Conservation (phyloP, 1,140 invertebrate genomes). For the Harlomillsia oculata region DNA sequence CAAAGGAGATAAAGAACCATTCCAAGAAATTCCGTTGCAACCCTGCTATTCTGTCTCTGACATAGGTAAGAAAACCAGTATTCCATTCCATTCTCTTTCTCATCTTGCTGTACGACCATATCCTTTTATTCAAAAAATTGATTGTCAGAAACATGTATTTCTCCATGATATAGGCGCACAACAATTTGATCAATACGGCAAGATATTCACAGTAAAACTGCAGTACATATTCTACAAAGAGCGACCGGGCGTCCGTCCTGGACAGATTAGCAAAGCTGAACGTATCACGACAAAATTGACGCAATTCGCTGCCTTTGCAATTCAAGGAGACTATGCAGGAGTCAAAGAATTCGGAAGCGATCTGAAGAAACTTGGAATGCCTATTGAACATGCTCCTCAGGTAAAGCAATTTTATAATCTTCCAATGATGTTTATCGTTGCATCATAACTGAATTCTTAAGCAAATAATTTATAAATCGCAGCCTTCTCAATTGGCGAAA, state of each 20-base stretch:
- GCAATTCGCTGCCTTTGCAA: constrained; percentile 88
- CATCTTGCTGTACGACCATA: neutral
- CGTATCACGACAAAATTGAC: constrained; percentile 80
- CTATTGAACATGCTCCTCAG: constrained; percentile 93
- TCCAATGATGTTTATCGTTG: neutral
- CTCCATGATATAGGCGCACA: constrained; percentile 60
- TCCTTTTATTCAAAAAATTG: constrained; percentile 1
- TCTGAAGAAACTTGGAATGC: constrained; percentile 82
- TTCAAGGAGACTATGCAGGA: constrained; percentile 82
- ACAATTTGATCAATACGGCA: constrained; percentile 96
- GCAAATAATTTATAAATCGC: constrained; percentile 34
- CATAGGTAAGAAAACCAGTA: constrained; percentile 45
- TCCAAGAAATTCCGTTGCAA: constrained; percentile 85
- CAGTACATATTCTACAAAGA: constrained; percentile 99
- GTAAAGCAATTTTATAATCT: constrained; percentile 39
- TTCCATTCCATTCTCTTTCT: neutral
- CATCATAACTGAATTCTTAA: neutral
- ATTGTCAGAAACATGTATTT: neutral
- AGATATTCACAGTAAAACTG: constrained; percentile 97
- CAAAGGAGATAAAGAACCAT: constrained; percentile 76
- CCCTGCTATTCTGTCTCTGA: constrained; percentile 86
- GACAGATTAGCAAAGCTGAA: constrained; percentile 89
- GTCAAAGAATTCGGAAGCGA: constrained; percentile 87
- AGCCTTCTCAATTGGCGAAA: constrained; percentile 92
- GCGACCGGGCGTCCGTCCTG: constrained; percentile 87